Evolutionary conservation across 2,113 vertebrate genomes (phyloP).

Genomic region (Oncorhynchus tshawytscha): DNA sequence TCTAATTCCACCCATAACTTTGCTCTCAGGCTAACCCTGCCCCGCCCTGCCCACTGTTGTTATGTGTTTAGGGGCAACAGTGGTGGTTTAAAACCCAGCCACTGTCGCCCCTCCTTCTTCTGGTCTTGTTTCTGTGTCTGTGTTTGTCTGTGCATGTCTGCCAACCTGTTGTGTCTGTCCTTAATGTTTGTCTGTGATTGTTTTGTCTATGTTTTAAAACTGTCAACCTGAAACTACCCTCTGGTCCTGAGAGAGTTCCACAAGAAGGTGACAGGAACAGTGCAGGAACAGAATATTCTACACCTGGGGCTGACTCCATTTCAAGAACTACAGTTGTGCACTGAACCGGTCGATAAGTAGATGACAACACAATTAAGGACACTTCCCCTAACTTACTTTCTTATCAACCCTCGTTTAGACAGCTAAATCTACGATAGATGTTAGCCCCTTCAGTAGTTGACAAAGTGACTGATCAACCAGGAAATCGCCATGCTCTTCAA

Average conservation of each 20-base stretch:
- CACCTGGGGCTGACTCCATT: too few species aligned
- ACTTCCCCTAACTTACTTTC: neutral
- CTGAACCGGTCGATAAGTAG: neutral
- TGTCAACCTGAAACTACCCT: constrained; percentile 68
- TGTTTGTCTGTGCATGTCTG: constrained; percentile 61
- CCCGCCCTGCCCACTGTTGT: constrained; percentile 51
- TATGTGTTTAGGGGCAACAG: neutral
- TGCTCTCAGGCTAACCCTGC: constrained; percentile 67
- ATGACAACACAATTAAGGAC: neutral
- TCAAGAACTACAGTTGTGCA: neutral
- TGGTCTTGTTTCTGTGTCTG: constrained; percentile 45
- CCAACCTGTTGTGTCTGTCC: constrained; percentile 49
- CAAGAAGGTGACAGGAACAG: constrained; percentile 71
- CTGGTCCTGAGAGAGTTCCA: constrained; percentile 71
- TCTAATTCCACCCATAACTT: constrained; percentile 64
- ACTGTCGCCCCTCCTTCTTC: constrained; percentile 56
- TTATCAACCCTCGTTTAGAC: neutral
- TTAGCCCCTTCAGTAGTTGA: neutral
- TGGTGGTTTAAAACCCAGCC: neutral
- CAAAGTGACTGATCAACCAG: neutral
- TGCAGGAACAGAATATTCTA: too few species aligned
- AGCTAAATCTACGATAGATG: neutral
- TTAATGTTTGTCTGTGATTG: neutral
- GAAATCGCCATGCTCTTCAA: too few species aligned
- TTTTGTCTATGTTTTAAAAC: constrained; percentile 48